Percentiles rank a stretch among this genome's conserved stretches.
phyloP scores from a whole-genome alignment of 2,888 invertebrate species.

The Ceraclea dissimilis region DNA sequence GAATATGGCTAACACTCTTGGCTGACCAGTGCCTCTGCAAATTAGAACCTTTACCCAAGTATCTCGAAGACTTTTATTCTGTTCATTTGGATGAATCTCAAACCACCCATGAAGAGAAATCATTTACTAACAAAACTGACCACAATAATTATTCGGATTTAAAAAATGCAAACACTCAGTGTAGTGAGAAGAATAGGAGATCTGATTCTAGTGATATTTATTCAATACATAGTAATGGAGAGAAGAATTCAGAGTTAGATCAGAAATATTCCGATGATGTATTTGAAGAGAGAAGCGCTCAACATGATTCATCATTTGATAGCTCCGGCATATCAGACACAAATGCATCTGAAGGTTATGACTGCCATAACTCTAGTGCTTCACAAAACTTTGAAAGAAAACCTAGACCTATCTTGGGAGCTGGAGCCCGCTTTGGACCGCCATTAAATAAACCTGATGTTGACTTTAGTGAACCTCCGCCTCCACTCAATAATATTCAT shows the following conservation, averaged over 20 bases:
- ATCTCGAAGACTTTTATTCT: constrained; percentile 23
- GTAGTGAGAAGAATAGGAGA: constrained; percentile 7
- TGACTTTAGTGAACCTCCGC: constrained; percentile 18
- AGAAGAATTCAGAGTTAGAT: constrained; percentile 3
- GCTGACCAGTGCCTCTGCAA: constrained; percentile 23
- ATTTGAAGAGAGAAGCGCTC: constrained; percentile 19
- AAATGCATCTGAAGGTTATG: constrained; percentile 17
- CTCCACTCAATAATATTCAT: constrained; percentile 1
- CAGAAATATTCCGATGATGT: constrained; percentile 14
- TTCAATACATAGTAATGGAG: constrained; percentile 23
- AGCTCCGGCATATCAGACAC: constrained; percentile 16
- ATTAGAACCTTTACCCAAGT: constrained; percentile 23
- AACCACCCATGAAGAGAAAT: not conserved
- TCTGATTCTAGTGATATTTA: constrained; percentile 25
- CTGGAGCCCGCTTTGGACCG: constrained; percentile 18
- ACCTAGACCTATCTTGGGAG: constrained; percentile 23
- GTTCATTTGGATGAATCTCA: constrained; percentile 20
- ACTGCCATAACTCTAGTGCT: constrained; percentile 3
- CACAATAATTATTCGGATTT: constrained; percentile 5
- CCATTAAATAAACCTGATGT: constrained; percentile 5
- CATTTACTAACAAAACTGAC: not conserved
- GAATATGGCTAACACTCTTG: constrained; percentile 21
- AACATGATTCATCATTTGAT: constrained; percentile 13
- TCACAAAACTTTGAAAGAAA: constrained; percentile 17
- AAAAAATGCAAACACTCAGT: constrained; percentile 3